Conservation (phyloP, 2,113 vertebrate species). For the Herpailurus yagouaroundi region DNA sequence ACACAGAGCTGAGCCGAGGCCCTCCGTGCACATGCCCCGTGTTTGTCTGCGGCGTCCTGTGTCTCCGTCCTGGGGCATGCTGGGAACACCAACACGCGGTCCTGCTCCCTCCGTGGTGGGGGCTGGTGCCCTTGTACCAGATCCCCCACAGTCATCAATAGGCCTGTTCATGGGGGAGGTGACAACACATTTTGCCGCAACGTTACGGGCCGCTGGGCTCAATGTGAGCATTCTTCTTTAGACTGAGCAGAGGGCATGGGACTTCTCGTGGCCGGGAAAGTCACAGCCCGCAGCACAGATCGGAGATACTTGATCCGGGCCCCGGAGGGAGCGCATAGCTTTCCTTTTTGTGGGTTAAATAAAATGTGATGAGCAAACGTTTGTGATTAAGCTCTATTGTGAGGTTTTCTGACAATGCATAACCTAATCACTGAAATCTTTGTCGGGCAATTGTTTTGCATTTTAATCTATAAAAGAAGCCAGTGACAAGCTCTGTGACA, state of each 20-base stretch:
- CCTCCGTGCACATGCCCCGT: not conserved
- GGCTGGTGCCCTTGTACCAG: not conserved
- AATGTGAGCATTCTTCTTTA: not conserved
- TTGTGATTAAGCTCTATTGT: constrained; percentile 24
- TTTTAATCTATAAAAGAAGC: constrained; percentile 51
- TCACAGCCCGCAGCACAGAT: not conserved
- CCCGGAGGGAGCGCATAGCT: not conserved
- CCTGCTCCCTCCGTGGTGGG: constrained; percentile 38
- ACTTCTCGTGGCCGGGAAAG: not conserved
- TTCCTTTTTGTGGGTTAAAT: not conserved
- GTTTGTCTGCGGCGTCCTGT: not conserved
- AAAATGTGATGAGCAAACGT: not conserved
- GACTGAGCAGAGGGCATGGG: not conserved
- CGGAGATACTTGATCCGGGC: not conserved
- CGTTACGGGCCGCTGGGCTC: not conserved
- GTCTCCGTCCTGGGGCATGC: not conserved
- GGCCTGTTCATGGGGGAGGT: not conserved
- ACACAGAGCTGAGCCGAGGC: constrained; percentile 43
- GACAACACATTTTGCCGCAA: constrained; percentile 5
- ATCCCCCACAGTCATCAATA: not conserved
- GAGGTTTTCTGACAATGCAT: constrained; percentile 28
- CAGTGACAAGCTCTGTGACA: not conserved
- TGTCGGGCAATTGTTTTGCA: constrained; percentile 45
- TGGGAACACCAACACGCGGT: constrained; percentile 12
- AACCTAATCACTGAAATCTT: constrained; percentile 45